These are phyloP conservation scores for Anthonomus grandis DNA, from an alignment of 1,140 invertebrate genomes.

Conservation along the genomic window DNA sequence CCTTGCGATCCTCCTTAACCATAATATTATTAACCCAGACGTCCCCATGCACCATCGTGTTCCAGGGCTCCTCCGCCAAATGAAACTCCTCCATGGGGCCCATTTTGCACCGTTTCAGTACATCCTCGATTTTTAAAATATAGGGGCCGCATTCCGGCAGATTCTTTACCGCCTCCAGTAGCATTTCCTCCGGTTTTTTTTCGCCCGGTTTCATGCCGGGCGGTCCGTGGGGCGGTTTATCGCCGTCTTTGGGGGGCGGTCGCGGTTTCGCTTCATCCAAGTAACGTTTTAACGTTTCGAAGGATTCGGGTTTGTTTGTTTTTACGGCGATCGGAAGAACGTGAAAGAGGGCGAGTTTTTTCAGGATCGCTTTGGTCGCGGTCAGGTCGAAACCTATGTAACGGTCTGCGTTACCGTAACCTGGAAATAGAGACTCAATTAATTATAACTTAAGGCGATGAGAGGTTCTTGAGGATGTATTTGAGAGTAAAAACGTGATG, in stretches of 20 bases:
- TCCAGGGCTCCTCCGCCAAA: conserved; percentile 47
- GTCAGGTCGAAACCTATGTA: conserved; percentile 51
- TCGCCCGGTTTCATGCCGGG: neutral
- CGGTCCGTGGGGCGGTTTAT: neutral
- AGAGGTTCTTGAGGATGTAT: no score
- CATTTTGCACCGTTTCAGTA: neutral
- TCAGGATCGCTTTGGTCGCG: conserved; percentile 50
- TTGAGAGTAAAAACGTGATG: no score
- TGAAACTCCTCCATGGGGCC: neutral
- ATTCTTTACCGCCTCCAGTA: neutral
- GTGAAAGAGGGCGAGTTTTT: conserved; percentile 56
- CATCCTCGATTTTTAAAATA: neutral
- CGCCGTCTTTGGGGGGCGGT: neutral
- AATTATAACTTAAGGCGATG: no score
- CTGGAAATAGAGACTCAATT: no score
- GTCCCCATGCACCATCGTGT: conserved; percentile 56
- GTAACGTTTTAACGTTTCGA: conserved; percentile 46
- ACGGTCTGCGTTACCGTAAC: conserved; percentile 52
- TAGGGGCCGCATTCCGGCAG: neutral
- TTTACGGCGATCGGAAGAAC: conserved; percentile 56
- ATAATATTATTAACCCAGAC: conserved; percentile 62
- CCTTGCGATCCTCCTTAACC: conserved; percentile 32
- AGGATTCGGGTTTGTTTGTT: conserved; percentile 51
- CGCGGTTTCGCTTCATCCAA: conserved; percentile 22
- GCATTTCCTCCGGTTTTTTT: neutral